Base-by-base conservation (phyloP, 2,113 vertebrate genomes). In the Anolis sagrei region DNA sequence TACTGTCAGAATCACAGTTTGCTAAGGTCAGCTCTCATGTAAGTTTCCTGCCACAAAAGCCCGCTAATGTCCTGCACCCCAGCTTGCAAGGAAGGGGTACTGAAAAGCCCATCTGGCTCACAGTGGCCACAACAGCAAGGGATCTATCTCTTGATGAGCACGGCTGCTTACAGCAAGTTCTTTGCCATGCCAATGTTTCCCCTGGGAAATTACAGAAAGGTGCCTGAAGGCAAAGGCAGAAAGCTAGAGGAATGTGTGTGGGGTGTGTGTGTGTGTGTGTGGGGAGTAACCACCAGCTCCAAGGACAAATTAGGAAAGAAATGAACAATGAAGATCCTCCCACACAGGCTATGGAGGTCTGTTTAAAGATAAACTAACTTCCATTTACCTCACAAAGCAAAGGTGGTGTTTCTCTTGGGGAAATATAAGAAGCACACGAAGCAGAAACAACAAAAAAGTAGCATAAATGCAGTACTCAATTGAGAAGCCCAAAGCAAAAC, bases 181-280 rank as follows among this genome's bases (percentile, higher is more conserved):
- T 86, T 70, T 44, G 18, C 39, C 58, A 51, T 48, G 7, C 58
- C 44, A 80, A 62, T 23, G 58, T 36, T 29, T 51, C 76, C 61
- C 54, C 23, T 80, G 84, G 78, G 83, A 85, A 79, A 85, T 85
- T 78, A 85, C 25, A 78, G 72, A 77, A 69, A 11, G 72, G 78
- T 36, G 44, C 54, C 84, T 18, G 1, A n/a, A 86, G 44, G 74
- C n/a, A 36, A 8, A n/a, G 44, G 54, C 34, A 29, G 54, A 51
- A 27, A 64, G 21, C 78, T 39, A 25, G 18, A 29, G 54, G 48
- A 39, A 4, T 23, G 19, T 44, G 39, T 44, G 39, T 44, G n/a
- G n/a, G n/a, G 39, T 44, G 39, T 44, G 39, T 44, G 39, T 2
- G 39, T 2, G 44, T 13, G 16, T 44, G 34, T 25, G 8, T 29